Base-by-base conservation (phyloP, 2,797 vertebrate species). In the Cuniculus paca region DNA sequence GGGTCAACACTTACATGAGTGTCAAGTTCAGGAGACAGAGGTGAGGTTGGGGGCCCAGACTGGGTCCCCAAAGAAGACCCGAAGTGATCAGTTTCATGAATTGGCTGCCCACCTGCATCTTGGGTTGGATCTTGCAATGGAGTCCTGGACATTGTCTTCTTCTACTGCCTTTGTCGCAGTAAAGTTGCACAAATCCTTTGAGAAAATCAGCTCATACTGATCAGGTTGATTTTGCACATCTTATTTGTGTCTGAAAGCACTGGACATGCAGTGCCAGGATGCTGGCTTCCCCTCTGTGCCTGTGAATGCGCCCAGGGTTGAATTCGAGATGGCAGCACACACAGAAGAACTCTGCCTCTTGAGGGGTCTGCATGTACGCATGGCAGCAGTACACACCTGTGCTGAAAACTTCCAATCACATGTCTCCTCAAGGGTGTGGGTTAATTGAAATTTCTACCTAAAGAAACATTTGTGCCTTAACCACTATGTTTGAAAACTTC, bases 301-400 rank as follows among this genome's bases (percentile, higher is more conserved):
- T 79, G 61, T 13, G 16, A 36, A 22, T 6, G 12, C 6, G 14
- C 50, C 90, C 48, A 42, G 70, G 60, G 52, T 56, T 81, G 11
- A 34, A 50, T 79, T 88, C 17, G 42, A 68, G 61, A 58, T 2
- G 42, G 36, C 34, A 50, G 17, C 56, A 63, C 20, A 14, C 26
- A 28, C 50, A 31, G 26, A 54, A 39, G 42, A 75, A 45, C 39
- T 48, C 12, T 3, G 65, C 17, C 19, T 1, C 54, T 11, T 24
- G 20, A 9, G 20, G 31, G 52, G 24, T 5, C 48, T 0, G 0
- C 0, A 3, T 0, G 9, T n/a, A 26, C 2, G 26, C 0, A 3
- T 1, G 5, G 26, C 22, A 65, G 60, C 20, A 17, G 9, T 26
- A 9, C 0, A 10, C 20, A 28, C 5, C 36, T n/a, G 5, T 31